A percentile compares a stretch with the other conserved stretches of the same genome.
Conservation (phyloP, 2,113 vertebrate species). For the Grallaria varia region DNA sequence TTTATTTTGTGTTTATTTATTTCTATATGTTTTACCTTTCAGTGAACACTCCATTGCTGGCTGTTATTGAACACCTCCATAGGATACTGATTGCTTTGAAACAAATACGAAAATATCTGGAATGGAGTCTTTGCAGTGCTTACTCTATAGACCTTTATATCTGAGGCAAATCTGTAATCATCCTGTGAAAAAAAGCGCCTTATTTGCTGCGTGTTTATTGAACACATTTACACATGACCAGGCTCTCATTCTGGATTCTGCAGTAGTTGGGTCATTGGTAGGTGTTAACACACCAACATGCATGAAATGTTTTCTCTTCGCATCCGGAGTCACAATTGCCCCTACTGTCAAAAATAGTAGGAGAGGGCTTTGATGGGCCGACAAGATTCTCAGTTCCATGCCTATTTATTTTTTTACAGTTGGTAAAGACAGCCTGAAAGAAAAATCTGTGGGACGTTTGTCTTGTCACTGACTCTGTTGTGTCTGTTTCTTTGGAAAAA, state of each 20-base stretch:
- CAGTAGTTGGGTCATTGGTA: neutral
- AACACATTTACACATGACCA: neutral
- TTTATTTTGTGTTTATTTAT: neutral
- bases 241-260: neutral
- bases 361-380: neutral
- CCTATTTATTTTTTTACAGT: neutral
- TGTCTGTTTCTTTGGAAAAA: conserved; percentile 18
- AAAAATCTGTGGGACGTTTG: conserved; percentile 14
- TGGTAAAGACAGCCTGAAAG: neutral
- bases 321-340: neutral
- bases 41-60: neutral
- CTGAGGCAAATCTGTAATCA: neutral
- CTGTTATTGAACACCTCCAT: neutral
- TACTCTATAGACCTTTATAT: neutral
- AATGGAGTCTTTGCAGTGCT: neutral
- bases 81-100: neutral
- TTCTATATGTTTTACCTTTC: neutral
- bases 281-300: neutral
- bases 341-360: neutral
- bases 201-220: neutral
- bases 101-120: neutral
- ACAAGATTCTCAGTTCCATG: neutral
- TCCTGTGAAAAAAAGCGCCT: neutral
- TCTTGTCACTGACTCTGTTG: conserved; percentile 3
- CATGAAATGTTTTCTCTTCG: neutral